Evolutionary conservation across 2,113 vertebrate genomes (phyloP), one percentile per base, ranked within the genome.

Genomic region (Osmerus eperlanus): DNA sequence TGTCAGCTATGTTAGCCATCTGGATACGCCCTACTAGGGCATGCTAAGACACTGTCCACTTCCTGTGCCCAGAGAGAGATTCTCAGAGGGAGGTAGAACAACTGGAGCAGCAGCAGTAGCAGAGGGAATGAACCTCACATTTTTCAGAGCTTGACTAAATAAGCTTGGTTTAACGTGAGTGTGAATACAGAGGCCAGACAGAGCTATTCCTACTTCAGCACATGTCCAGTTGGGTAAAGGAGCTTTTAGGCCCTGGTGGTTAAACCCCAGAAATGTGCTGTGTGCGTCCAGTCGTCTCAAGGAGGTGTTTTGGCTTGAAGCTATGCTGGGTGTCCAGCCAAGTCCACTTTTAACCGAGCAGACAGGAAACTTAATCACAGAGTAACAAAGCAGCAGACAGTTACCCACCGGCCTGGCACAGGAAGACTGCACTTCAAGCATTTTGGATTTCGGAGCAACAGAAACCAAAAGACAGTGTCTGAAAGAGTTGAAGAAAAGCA

Each of bases 321-420:
- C 58, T 21, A 3, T 25, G 21, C 6, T 12, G 18, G n/a, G 6
- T 60, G 41, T 47, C 41, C 58, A 60, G 58, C 58, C 58, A 60
- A 60, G 58, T n/a, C 18, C 9, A 21, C n/a, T 25, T 23, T n/a
- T 60, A 12, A 60, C 21, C 23, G 58, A 60, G n/a, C 58, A 59
- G 58, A 23, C 6, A 19, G 18, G 19, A 21, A 60, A 25, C n/a
- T 60, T 60, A 7, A 60, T 23, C 21, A 21, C 58, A 23, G 18
- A 60, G 58, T 21, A 60, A 60, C 58, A 60, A 60, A 60, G 62
- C 62, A 29, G 62, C 4, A 29, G 28, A 29, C 62, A 64, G 62
- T 64, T 64, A 36, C 16, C 6, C 28, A 36, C 62, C 18, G 14
- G 15, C 58, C 21, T 60, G 58, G 21, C 58, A 60, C 3, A 12